Evolutionary conservation across 1,140 invertebrate species (phyloP), one percentile per base, ranked within the genome.

Genomic region (Apis dorsata): DNA sequence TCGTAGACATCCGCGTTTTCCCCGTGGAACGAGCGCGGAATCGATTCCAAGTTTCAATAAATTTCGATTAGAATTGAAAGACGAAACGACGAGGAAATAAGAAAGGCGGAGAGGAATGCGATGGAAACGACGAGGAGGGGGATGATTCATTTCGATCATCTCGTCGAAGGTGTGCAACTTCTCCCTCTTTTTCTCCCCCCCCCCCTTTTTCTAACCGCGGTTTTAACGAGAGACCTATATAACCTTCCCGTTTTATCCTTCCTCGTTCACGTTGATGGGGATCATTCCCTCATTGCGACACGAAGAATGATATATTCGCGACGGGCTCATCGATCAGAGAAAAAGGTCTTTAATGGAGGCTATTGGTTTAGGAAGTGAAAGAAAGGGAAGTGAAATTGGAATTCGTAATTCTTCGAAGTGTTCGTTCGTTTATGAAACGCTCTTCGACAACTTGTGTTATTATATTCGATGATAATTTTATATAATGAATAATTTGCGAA

Each of bases 11-110:
- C 19, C 28, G 53, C 21, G 51, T 53, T 17, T 21, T 19, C 8
- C 19, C 24, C 44, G 51, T 74, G 44, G 24, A 51, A 62, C 34
- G 2, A 49, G 21, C 34, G 17, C 19, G 62, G 34, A 68, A 80
- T 74, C 78, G 83, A 74, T 62, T 74, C 34, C 24, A 28, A 70
- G 59, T 75, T 74, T 68, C 83, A 51, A 81, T 84, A 81, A 74
- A 81, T 79, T 81, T 44, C 83, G 71, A 84, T 81, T 84, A 81
- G 70, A 69, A 69, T 74, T 60, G 70, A 51, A 28, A 28, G 44
- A n/a, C 24, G 19, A 53, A 53, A 60, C 10, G 49, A 73, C 13
- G 5, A 19, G 66, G n/a, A n/a, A n/a, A 63, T 17, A 65, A n/a
- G 68, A 63, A 71, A 5, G 66, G 44, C 11, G 9, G 7, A 17